These are phyloP conservation scores for Anhinga anhinga DNA, from an alignment of 2,113 vertebrate genomes.

Conservation along the genomic window DNA sequence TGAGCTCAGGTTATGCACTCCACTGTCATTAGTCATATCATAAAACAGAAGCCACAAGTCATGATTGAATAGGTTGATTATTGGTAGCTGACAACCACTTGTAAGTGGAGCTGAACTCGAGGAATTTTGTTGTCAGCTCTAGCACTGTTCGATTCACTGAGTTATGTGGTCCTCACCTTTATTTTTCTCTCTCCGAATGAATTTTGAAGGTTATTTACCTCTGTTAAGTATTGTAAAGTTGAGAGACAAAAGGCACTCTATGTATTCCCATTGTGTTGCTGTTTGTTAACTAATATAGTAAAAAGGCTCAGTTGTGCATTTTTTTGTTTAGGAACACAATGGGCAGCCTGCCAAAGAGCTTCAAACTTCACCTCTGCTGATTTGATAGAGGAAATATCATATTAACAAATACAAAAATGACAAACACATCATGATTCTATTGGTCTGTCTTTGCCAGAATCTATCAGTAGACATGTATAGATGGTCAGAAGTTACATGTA, in stretches of 20 bases:
- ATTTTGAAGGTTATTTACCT: background rate
- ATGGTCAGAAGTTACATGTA: background rate
- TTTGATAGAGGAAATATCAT: background rate
- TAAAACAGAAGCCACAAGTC: background rate
- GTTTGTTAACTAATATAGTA: background rate
- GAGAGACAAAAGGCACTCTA: background rate
- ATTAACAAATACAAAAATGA: background rate
- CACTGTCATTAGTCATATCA: background rate
- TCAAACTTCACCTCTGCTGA: background rate
- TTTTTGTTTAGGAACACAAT: background rate
- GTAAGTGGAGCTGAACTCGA: background rate
- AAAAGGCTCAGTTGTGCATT: background rate
- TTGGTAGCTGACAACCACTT: background rate
- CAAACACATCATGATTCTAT: background rate
- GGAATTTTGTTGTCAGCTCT: background rate
- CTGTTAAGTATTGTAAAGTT: background rate
- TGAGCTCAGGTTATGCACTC: background rate
- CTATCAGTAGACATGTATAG: background rate
- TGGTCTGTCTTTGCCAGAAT: background rate
- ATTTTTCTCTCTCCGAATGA: background rate
- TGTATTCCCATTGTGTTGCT: background rate
- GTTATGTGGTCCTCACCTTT: background rate
- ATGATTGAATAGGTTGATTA: background rate
- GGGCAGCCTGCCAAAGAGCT: background rate
- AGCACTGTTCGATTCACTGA: background rate